Percentiles rank a stretch among this genome's conserved stretches.
Evolutionary conservation across 1,140 invertebrate genomes (phyloP).

Genomic region (Meteorus sp.): DNA sequence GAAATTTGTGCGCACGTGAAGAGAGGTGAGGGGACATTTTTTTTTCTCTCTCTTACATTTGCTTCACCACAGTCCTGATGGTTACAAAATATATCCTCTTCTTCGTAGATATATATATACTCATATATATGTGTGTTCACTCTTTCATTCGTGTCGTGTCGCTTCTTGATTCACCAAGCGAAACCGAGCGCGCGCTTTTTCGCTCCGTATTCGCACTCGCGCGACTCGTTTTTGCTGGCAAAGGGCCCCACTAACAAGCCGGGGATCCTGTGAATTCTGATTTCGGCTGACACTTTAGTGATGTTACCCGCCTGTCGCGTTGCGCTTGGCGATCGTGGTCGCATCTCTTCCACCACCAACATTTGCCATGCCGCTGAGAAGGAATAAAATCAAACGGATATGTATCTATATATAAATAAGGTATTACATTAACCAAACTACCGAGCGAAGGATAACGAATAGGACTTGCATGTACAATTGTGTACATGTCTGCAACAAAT

Average conservation of each 20-base stretch:
- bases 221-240: conserved; percentile 39
- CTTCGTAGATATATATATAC: no score
- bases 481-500: no score
- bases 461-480: no score
- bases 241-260: conserved; percentile 46
- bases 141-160: conserved; percentile 5
- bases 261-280: conserved; percentile 49
- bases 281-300: conserved; percentile 52
- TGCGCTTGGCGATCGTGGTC: neutral
- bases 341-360: conserved; percentile 15
- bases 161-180: conserved; percentile 22
- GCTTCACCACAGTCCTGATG: no score
- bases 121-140: neutral
- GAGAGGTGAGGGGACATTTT: neutral
- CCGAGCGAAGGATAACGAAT: no score
- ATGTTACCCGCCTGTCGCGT: conserved; percentile 41
- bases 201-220: conserved; percentile 33
- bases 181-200: conserved; percentile 26
- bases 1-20: conserved; percentile 1
- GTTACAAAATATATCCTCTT: no score
- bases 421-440: no score
- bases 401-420: no score
- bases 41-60: neutral
- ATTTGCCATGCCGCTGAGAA: neutral
- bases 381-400: conserved; percentile 6